Percentiles rank a stretch among this genome's conserved stretches.
Evolutionary conservation across 1,140 invertebrate genomes (phyloP).

Genomic region (Leptoteleia sp.): DNA sequence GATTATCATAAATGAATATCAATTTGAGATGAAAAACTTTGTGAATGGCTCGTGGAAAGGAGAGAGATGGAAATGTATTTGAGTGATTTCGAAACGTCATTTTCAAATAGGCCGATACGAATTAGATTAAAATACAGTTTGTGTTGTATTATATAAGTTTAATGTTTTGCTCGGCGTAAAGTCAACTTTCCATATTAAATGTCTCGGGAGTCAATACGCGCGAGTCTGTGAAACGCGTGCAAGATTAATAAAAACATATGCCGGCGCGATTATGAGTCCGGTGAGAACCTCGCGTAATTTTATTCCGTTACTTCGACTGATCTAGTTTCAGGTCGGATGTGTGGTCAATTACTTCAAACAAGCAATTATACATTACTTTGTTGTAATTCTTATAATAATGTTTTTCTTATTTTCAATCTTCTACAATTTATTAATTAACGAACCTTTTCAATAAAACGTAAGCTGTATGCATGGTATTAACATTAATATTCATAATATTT

Average conservation of each 20-base stretch:
- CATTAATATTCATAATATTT: too few species aligned
- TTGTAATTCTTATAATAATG: too few species aligned
- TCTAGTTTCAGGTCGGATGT: not conserved
- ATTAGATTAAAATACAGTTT: constrained; percentile 9
- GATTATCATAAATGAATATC: constrained; percentile 18
- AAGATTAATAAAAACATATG: constrained; percentile 1
- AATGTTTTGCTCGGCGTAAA: constrained; percentile 21
- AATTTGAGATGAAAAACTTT: constrained; percentile 4
- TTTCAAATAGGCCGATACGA: constrained; percentile 15
- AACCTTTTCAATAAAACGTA: too few species aligned
- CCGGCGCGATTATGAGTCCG: not conserved
- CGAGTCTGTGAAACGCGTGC: not conserved
- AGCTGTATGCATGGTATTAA: too few species aligned
- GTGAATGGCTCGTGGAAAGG: not conserved
- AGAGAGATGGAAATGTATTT: not conserved
- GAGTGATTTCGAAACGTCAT: constrained; percentile 14
- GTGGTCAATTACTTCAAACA: too few species aligned
- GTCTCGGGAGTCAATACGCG: not conserved
- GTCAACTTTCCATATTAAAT: constrained; percentile 40
- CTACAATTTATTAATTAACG: too few species aligned
- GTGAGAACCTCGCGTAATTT: not conserved
- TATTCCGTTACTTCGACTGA: constrained; percentile 1
- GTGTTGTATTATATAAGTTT: constrained; percentile 26
- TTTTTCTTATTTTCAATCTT: too few species aligned
- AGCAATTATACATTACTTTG: too few species aligned